phyloP scores from a whole-genome alignment of 2,113 vertebrate genomes.

The Catharus fuscescens region DNA sequence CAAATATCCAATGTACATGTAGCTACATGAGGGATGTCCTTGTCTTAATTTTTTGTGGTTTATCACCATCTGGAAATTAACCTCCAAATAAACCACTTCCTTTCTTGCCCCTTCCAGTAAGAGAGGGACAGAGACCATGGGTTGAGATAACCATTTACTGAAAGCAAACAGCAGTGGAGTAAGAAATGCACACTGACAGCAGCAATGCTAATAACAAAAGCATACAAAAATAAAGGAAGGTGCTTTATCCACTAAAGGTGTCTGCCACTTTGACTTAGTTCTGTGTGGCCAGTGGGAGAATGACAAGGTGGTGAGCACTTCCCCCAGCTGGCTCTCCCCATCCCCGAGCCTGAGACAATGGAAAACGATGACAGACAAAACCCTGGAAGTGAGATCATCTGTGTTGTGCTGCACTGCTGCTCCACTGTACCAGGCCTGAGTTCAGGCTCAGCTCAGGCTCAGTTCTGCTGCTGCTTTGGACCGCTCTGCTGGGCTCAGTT shows the following conservation, averaged over 20 bases:
- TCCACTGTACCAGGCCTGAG: background rate
- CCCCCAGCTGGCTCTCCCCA: background rate
- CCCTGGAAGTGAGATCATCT: background rate
- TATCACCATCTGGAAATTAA: background rate
- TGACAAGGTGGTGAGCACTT: background rate
- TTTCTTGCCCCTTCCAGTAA: background rate
- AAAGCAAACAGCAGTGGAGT: background rate
- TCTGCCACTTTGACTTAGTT: background rate
- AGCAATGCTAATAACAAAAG: background rate
- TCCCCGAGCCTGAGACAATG: fast-evolving
- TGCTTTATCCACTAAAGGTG: background rate
- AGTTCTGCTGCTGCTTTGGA: background rate
- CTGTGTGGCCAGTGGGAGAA: background rate
- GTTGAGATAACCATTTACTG: background rate
- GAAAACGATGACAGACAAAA: background rate
- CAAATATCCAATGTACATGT: background rate
- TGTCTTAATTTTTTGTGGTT: background rate
- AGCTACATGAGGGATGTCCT: background rate
- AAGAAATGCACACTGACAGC: background rate
- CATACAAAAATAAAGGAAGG: background rate
- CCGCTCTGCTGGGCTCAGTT: background rate
- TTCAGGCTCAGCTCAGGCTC: background rate
- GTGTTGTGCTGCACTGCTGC: background rate
- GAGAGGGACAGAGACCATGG: background rate
- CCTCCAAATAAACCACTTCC: background rate